Evolutionary conservation across 1,140 invertebrate species (phyloP).

Genomic region (Sycophila sp.): DNA sequence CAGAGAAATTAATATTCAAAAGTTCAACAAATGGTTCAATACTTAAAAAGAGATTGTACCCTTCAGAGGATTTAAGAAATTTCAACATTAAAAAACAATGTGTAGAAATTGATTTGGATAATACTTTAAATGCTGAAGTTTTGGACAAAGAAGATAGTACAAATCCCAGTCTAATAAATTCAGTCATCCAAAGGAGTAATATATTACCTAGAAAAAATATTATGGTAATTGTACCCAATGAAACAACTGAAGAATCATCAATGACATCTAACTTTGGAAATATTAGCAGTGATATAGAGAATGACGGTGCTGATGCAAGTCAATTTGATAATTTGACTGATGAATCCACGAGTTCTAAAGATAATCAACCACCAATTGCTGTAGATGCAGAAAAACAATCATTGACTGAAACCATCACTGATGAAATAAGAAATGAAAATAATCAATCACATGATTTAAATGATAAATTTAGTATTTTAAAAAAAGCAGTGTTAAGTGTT

Average conservation of each 20-base stretch:
- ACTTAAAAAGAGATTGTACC: not conserved
- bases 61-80: not conserved
- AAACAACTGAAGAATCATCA: not conserved
- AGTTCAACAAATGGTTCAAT: not conserved
- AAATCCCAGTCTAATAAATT: not conserved
- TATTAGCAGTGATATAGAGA: not conserved
- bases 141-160: not conserved
- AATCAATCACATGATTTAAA: not conserved
- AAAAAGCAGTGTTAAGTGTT: slow-evolving; percentile 44
- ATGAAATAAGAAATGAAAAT: not conserved
- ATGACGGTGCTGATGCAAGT: not conserved
- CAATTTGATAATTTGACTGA: not conserved
- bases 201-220: slow-evolving; percentile 15
- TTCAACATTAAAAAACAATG: not conserved
- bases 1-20: slow-evolving; percentile 8
- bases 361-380: not conserved
- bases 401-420: not conserved
- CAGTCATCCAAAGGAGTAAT: not conserved
- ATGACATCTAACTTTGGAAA: not conserved
- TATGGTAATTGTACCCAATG: slow-evolving; percentile 36
- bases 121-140: not conserved
- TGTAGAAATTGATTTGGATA: not conserved
- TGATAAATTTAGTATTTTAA: slow-evolving; percentile 38
- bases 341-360: slow-evolving; percentile 4
- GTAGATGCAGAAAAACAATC: not conserved